Conservation (phyloP, 1,140 invertebrate genomes). For the Camponotus pennsylvanicus region DNA sequence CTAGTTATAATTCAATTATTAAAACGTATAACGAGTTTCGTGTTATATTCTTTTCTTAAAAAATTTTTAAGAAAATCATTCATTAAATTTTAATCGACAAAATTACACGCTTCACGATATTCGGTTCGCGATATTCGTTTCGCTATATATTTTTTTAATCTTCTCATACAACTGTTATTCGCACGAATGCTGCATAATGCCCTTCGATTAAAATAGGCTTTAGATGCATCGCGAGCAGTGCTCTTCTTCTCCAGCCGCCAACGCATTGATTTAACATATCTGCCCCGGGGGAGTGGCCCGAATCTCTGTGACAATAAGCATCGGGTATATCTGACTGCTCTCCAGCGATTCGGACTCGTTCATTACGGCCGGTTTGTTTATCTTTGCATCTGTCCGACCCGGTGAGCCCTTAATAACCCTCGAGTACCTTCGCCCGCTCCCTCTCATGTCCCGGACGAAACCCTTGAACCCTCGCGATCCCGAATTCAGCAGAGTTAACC, state of each 20-base stretch:
- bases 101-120: background rate
- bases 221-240: background rate
- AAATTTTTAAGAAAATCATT: background rate
- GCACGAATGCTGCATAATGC: constrained; percentile 19
- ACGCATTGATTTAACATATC: constrained; percentile 70
- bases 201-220: constrained; percentile 28
- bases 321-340: constrained; percentile 60
- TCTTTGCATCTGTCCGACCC: constrained; percentile 76
- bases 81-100: background rate
- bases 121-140: background rate
- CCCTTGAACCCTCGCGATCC: constrained; percentile 38
- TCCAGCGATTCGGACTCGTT: constrained; percentile 66
- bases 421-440: constrained; percentile 52
- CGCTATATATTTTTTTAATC: background rate
- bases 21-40: background rate
- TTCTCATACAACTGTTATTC: background rate
- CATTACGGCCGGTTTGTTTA: constrained; percentile 78
- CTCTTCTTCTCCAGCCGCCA: background rate
- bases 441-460: constrained; percentile 28
- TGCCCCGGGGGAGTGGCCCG: constrained; percentile 51
- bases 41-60: background rate
- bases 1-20: background rate
- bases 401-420: constrained; percentile 78
- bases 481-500: constrained; percentile 62
- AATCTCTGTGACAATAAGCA: constrained; percentile 69